Percentiles rank a stretch among this genome's conserved stretches.
Evolutionary conservation across 1,140 invertebrate species (phyloP).

Genomic region (Drosophila ogumai): DNA sequence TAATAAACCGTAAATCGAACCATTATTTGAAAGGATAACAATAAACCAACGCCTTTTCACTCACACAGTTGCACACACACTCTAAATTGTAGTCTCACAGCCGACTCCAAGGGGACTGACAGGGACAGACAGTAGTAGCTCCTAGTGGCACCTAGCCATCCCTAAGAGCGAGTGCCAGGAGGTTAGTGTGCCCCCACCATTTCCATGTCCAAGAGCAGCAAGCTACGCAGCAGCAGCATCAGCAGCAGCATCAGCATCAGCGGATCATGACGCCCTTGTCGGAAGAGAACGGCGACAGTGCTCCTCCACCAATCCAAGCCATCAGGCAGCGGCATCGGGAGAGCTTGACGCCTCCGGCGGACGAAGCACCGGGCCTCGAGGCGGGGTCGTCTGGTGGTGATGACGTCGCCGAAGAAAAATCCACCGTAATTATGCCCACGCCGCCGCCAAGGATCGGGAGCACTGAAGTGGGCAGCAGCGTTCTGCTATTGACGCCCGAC

Average conservation of each 20-base stretch:
- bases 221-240: background rate
- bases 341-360: background rate
- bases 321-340: background rate
- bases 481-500: slow-evolving; percentile 57
- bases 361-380: background rate
- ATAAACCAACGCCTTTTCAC: slow-evolving; percentile 15
- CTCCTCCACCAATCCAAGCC: background rate
- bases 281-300: background rate
- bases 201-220: slow-evolving; percentile 1
- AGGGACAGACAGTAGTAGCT: slow-evolving; percentile 8
- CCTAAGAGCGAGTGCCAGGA: background rate
- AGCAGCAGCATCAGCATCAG: background rate
- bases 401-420: background rate
- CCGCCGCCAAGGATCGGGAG: slow-evolving; percentile 41
- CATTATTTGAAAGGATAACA: slow-evolving; percentile 64
- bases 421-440: background rate
- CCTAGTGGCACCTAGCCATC: background rate
- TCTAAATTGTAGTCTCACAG: slow-evolving; percentile 14
- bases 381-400: background rate
- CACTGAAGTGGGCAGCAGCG: slow-evolving; percentile 45
- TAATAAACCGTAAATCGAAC: slow-evolving; percentile 64
- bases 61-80: slow-evolving; percentile 18
- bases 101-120: slow-evolving; percentile 2
- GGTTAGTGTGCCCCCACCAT: slow-evolving; percentile 1
- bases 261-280: slow-evolving; percentile 13